These are phyloP conservation scores for Cyprinodon brontotheroides DNA, from an alignment of 2,113 vertebrate species.

Conservation along the genomic window DNA sequence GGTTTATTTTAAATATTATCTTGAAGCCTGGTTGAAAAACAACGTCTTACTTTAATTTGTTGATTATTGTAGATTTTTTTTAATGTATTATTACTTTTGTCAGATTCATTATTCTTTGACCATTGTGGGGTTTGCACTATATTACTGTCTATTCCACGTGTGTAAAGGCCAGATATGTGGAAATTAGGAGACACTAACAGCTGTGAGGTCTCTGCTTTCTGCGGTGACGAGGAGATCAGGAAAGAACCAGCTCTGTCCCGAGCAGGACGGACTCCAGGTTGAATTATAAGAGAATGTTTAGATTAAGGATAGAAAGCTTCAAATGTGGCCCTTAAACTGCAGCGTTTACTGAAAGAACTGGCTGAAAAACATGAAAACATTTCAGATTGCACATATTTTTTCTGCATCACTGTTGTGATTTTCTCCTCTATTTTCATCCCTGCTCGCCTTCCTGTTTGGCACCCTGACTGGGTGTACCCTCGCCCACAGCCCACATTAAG, in stretches of 20 bases:
- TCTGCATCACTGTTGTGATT: conserved; percentile 47
- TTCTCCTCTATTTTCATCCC: conserved; percentile 43
- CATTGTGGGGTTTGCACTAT: too few species aligned
- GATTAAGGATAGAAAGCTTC: not conserved
- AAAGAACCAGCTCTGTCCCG: not conserved
- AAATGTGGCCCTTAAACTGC: not conserved
- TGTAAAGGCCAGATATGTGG: too few species aligned
- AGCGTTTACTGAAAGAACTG: not conserved
- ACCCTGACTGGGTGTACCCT: conserved; percentile 46
- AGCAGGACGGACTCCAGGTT: too few species aligned
- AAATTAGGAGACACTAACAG: too few species aligned
- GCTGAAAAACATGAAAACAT: not conserved
- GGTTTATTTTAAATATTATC: too few species aligned
- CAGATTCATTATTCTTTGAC: too few species aligned
- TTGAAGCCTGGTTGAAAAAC: too few species aligned
- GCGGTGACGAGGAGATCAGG: not conserved
- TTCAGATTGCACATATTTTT: conserved; percentile 22
- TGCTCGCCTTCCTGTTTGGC: conserved; percentile 62
- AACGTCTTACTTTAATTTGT: too few species aligned
- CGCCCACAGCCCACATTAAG: conserved; percentile 62
- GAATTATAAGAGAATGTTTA: not conserved
- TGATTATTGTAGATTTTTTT: too few species aligned
- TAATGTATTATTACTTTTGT: too few species aligned
- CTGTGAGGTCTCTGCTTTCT: too few species aligned
- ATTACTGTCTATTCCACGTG: too few species aligned